A percentile compares a stretch with the other conserved stretches of the same genome.
These are phyloP conservation scores for Exaiptasia diaphana DNA, from an alignment of 64 coral and sea anemone genomes.

Conservation along the genomic window DNA sequence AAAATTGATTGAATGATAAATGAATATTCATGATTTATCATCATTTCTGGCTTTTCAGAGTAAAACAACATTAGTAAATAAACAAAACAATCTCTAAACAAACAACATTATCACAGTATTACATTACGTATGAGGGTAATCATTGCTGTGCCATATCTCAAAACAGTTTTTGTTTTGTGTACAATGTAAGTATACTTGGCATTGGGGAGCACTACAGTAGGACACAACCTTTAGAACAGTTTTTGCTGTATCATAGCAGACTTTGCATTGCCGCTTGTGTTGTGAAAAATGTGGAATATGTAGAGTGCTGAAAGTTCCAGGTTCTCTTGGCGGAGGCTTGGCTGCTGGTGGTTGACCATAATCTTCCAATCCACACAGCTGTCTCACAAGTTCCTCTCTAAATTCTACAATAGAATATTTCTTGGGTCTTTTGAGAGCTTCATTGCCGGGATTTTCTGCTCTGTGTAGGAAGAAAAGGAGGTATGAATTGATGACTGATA, in stretches of 20 bases:
- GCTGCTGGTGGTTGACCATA: not conserved
- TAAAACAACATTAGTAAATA: too few relatives aligned
- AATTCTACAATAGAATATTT: constrained; percentile 1
- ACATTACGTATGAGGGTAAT: constrained; percentile 1
- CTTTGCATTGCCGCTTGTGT: constrained; percentile 1
- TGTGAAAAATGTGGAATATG: not conserved
- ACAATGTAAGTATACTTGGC: not conserved
- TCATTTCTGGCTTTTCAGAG: too few relatives aligned
- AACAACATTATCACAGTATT: too few relatives aligned
- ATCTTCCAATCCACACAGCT: not conserved
- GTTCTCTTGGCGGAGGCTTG: not conserved
- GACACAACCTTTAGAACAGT: not conserved
- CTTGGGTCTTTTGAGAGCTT: not conserved
- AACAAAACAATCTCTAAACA: too few relatives aligned
- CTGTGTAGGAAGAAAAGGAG: constrained; percentile 10
- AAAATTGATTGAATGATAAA: too few relatives aligned
- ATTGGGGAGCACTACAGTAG: constrained; percentile 6
- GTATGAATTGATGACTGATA: constrained; percentile 14
- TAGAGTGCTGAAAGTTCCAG: not conserved
- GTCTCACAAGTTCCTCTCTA: constrained; percentile 30
- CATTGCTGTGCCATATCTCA: not conserved
- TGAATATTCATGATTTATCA: too few relatives aligned
- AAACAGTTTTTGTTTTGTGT: not conserved
- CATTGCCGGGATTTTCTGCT: not conserved
- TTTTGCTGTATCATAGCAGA: not conserved